Evolutionary conservation across 2,797 vertebrate genomes (phyloP).

Genomic region (Bradypus variegatus): DNA sequence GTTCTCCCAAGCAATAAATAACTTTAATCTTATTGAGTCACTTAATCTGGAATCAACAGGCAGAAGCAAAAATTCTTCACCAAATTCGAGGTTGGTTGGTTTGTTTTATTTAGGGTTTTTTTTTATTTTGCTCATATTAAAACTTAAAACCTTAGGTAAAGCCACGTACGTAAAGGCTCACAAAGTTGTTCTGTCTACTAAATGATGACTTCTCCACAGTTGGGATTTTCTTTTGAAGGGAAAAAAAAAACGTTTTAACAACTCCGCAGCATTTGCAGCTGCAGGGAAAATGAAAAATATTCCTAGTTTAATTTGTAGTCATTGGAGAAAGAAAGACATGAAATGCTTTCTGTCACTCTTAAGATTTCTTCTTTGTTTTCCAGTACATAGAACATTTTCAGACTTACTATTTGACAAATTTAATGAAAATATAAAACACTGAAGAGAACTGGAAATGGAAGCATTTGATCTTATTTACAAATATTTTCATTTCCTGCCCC

Average conservation of each 20-base stretch:
- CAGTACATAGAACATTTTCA: background rate
- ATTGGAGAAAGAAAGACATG: background rate
- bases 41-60: conserved; percentile 41
- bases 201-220: conserved; percentile 26
- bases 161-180: background rate
- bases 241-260: background rate
- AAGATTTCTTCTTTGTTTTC: conserved; percentile 19
- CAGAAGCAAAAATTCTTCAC: conserved; percentile 40
- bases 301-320: conserved; percentile 19
- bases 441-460: conserved; percentile 28
- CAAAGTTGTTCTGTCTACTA: conserved; percentile 27
- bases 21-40: conserved; percentile 61
- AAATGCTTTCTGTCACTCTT: background rate
- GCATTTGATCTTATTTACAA: background rate
- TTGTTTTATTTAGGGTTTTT: no score
- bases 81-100: background rate
- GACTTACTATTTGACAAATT: background rate
- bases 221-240: conserved; percentile 1
- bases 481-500: conserved; percentile 7
- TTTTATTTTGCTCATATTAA: conserved; percentile 44
- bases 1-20: conserved; percentile 58
- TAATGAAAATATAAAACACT: conserved; percentile 16
- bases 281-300: conserved; percentile 20
- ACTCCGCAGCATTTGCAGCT: background rate
- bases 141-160: conserved; percentile 33